Evolutionary conservation across 2,113 vertebrate genomes (phyloP).

Genomic region (Regulus satrapa): DNA sequence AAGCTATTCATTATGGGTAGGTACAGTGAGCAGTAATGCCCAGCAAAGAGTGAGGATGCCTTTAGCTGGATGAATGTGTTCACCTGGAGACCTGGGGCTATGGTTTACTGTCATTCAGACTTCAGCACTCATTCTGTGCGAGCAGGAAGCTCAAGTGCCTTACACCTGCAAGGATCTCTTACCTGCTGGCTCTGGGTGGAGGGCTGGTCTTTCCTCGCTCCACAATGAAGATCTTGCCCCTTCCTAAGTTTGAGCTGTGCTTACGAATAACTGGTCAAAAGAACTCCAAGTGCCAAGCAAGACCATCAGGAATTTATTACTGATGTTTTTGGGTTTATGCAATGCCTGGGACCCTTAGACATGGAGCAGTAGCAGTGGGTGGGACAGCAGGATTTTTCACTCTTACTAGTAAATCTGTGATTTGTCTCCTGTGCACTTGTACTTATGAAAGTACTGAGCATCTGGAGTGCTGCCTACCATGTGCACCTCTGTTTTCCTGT

Average conservation of each 20-base stretch:
- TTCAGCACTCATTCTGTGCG: not conserved
- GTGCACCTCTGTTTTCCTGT: not conserved
- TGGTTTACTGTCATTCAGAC: not conserved
- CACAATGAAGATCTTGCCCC: rapidly evolving
- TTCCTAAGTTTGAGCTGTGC: not conserved
- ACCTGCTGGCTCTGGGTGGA: not conserved
- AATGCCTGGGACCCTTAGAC: not conserved
- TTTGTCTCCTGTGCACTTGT: not conserved
- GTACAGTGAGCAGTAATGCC: not conserved
- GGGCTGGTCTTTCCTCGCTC: not conserved
- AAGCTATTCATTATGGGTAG: not conserved
- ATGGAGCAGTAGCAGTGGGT: not conserved
- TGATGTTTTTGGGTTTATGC: not conserved
- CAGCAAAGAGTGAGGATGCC: not conserved
- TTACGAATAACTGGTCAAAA: not conserved
- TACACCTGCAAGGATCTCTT: not conserved
- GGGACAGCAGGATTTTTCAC: not conserved
- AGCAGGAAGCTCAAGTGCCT: not conserved
- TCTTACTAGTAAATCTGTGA: not conserved
- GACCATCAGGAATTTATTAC: not conserved
- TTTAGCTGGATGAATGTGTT: not conserved
- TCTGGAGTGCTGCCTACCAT: not conserved
- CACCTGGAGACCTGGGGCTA: not conserved
- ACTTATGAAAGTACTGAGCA: not conserved
- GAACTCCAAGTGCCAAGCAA: not conserved